Conservation (phyloP, 1,140 invertebrate species). For the Halotydeus destructor region DNA sequence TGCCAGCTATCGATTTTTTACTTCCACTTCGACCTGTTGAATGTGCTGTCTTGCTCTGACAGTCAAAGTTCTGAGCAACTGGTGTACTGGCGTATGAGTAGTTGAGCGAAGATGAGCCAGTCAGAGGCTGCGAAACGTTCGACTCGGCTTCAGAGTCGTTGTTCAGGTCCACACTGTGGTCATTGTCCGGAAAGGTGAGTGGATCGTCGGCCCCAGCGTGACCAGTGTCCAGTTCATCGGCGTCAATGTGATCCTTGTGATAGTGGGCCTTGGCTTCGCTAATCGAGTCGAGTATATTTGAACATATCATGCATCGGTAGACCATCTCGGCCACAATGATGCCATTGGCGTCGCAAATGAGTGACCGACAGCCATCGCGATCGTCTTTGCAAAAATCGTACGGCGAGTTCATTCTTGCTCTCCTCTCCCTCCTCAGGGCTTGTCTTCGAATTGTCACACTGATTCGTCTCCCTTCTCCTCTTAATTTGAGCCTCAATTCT, state of each 20-base stretch:
- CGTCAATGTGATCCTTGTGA: slow-evolving; percentile 9
- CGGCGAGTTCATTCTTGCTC: too few species aligned
- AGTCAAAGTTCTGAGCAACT: neutral
- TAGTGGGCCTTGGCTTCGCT: slow-evolving; percentile 10
- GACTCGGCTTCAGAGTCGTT: neutral
- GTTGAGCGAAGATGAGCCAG: neutral
- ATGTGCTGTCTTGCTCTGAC: neutral
- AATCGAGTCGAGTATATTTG: slow-evolving; percentile 5
- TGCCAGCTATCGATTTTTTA: neutral
- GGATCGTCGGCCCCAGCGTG: neutral
- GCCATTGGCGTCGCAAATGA: slow-evolving; percentile 13
- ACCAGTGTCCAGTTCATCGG: neutral
- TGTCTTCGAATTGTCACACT: too few species aligned
- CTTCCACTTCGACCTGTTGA: too few species aligned
- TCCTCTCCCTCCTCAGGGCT: too few species aligned
- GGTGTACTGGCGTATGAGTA: neutral
- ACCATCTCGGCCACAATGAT: slow-evolving; percentile 15
- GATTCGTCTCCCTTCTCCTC: too few species aligned
- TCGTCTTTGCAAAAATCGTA: slow-evolving; percentile 5
- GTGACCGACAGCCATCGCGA: slow-evolving; percentile 4
- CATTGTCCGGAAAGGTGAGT: neutral
- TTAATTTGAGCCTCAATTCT: too few species aligned
- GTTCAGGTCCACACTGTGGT: neutral
- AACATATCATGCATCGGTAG: slow-evolving; percentile 14
- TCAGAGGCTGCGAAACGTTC: neutral